Conservation (phyloP, 2,888 invertebrate genomes). For the Vandiemenella viatica region DNA sequence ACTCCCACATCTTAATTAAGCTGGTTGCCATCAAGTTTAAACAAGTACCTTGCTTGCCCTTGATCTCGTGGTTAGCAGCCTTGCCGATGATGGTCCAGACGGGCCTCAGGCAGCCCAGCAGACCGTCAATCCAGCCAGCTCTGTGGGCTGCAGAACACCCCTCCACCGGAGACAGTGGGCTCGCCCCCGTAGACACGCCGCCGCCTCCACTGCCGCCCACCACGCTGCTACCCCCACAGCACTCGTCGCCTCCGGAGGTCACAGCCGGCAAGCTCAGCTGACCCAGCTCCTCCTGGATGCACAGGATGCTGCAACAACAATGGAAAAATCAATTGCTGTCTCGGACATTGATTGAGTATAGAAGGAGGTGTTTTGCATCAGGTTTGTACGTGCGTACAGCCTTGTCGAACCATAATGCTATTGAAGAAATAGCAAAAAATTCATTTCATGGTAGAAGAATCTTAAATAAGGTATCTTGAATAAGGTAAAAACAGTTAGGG, state of each 20-base stretch:
- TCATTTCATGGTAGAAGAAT: too few species aligned
- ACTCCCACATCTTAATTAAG: too few species aligned
- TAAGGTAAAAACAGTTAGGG: too few species aligned
- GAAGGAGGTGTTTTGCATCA: too few species aligned
- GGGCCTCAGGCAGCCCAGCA: conserved; percentile 77
- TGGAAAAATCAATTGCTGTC: neutral
- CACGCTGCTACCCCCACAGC: conserved; percentile 1
- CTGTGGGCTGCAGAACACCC: conserved; percentile 12
- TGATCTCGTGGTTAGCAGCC: conserved; percentile 52
- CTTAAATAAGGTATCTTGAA: too few species aligned
- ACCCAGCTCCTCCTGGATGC: conserved; percentile 46
- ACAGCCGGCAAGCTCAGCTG: conserved; percentile 32
- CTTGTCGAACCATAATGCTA: too few species aligned
- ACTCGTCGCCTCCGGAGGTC: neutral
- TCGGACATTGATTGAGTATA: neutral
- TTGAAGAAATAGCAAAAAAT: too few species aligned
- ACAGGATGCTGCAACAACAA: conserved; percentile 38
- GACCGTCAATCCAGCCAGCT: conserved; percentile 59
- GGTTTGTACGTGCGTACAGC: too few species aligned
- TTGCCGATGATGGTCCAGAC: conserved; percentile 77
- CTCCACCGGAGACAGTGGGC: conserved; percentile 6
- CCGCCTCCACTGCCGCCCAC: conserved; percentile 19
- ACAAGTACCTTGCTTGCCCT: conserved; percentile 45
- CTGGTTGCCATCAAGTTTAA: too few species aligned
- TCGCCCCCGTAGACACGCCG: conserved; percentile 20